phyloP scores from a whole-genome alignment of 1,140 invertebrate species.

The Leptonema lineaticorne region DNA sequence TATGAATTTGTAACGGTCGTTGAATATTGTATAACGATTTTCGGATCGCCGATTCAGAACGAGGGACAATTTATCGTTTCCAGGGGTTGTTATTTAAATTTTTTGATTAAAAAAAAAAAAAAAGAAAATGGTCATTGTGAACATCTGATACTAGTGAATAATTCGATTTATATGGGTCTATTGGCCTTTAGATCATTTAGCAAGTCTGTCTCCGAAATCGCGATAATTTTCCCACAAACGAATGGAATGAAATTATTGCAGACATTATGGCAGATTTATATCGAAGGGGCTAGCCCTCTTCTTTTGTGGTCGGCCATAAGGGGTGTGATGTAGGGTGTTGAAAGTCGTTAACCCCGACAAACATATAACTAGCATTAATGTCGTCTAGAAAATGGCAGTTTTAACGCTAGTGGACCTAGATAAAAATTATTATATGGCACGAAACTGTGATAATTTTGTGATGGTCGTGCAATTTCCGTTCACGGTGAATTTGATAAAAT shows the following conservation, averaged over 20 bases:
- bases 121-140: neutral
- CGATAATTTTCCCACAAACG: neutral
- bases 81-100: no score
- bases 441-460: no score
- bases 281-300: neutral
- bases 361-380: neutral
- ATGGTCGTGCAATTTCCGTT: no score
- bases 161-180: no score
- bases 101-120: neutral
- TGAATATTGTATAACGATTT: no score
- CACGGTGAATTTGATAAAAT: no score
- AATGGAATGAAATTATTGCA: neutral
- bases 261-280: neutral
- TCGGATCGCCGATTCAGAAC: no score
- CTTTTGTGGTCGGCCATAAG: neutral
- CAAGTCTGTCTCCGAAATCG: neutral
- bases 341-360: neutral
- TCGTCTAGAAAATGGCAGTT: neutral
- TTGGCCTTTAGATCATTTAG: neutral
- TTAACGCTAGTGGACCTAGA: neutral
- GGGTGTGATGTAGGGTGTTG: no score
- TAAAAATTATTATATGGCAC: neutral
- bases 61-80: no score
- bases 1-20: no score
- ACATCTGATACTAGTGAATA: neutral